A percentile compares a stretch with the other conserved stretches of the same genome.
These are phyloP conservation scores for Amblyopsis hoosieri DNA, from an alignment of 2,797 vertebrate species.

Conservation along the genomic window DNA sequence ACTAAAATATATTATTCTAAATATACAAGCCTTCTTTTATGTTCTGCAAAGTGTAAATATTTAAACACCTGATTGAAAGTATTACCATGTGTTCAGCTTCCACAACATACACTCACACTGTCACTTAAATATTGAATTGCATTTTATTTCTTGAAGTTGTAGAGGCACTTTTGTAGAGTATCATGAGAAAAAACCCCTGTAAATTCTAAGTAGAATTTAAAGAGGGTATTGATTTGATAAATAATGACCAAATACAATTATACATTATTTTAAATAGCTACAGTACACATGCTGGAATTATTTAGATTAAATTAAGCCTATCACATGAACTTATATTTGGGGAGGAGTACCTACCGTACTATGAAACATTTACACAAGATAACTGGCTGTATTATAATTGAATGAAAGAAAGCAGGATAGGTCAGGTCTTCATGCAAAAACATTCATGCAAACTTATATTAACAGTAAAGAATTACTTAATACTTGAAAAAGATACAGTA, in stretches of 20 bases:
- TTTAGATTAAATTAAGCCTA: slow-evolving; percentile 24
- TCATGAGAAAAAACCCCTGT: slow-evolving; percentile 7
- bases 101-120: slow-evolving; percentile 2
- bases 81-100: slow-evolving; percentile 1
- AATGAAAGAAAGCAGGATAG: slow-evolving; percentile 36
- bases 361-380: slow-evolving; percentile 27
- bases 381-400: slow-evolving; percentile 18
- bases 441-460: slow-evolving; percentile 42
- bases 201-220: slow-evolving; percentile 13
- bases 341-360: slow-evolving; percentile 19
- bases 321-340: slow-evolving; percentile 21
- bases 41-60: not conserved
- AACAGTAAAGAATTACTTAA: slow-evolving; percentile 26
- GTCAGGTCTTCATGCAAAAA: not conserved
- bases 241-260: not conserved
- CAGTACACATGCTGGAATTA: slow-evolving; percentile 14
- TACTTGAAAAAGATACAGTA: slow-evolving; percentile 39
- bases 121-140: not conserved
- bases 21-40: slow-evolving; percentile 3
- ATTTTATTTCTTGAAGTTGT: not conserved
- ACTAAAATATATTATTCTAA: slow-evolving; percentile 35
- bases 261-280: slow-evolving; percentile 8
- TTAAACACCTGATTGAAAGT: not conserved
- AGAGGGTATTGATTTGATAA: slow-evolving; percentile 16
- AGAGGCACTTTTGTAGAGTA: slow-evolving; percentile 52